These are phyloP conservation scores for Helicoverpa zea DNA, from an alignment of 1,140 invertebrate genomes.

Conservation along the genomic window DNA sequence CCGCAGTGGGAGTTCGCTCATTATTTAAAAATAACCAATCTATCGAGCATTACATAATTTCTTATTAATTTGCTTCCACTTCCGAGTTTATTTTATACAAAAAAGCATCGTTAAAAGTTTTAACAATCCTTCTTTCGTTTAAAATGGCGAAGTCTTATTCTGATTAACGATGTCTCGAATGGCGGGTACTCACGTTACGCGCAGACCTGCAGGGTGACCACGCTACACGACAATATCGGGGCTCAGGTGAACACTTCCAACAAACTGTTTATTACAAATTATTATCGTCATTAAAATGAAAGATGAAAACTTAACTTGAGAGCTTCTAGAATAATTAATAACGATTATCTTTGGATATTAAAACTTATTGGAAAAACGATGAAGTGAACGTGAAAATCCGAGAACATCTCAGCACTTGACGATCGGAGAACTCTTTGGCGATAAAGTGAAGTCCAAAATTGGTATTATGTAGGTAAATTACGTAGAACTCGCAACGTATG, in stretches of 20 bases:
- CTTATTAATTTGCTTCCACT: background rate
- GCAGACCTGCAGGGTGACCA: constrained; percentile 23
- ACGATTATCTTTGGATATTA: no score
- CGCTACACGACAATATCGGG: background rate
- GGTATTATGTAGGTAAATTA: no score
- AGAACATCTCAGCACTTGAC: no score
- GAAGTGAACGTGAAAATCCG: no score
- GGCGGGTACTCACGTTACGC: constrained; percentile 24
- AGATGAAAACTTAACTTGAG: no score
- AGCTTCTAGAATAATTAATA: no score
- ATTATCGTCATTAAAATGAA: background rate
- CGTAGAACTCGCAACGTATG: constrained; percentile 12
- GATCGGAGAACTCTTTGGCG: no score
- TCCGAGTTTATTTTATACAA: background rate
- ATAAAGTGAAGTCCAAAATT: no score
- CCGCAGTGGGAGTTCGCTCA: constrained; percentile 11
- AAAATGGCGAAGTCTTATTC: constrained; percentile 38
- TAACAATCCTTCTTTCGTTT: constrained; percentile 47
- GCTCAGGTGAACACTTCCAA: background rate
- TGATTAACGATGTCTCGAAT: constrained; percentile 43
- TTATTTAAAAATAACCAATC: constrained; percentile 34
- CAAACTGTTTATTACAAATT: no score
- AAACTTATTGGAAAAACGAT: no score
- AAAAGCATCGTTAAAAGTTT: constrained; percentile 48
- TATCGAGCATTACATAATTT: constrained; percentile 39